phyloP scores from a whole-genome alignment of 2,113 vertebrate genomes.

The Sarotherodon lohbergeri region DNA sequence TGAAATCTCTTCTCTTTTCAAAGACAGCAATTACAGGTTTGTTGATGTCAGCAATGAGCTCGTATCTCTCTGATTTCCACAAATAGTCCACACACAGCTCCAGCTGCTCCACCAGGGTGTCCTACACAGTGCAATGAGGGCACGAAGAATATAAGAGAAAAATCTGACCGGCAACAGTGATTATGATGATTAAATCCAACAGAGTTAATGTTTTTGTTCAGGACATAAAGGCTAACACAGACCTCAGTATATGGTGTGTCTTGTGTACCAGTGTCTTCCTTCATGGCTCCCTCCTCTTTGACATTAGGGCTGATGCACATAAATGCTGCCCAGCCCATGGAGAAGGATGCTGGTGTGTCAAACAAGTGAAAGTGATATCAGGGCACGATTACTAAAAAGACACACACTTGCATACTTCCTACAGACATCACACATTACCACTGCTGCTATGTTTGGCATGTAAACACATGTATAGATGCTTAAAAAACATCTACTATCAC shows the following conservation, averaged over 20 bases:
- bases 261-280: constrained; percentile 95
- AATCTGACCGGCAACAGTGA: not conserved
- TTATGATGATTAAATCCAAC: not conserved
- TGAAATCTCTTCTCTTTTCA: constrained; percentile 95
- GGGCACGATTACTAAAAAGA: not conserved
- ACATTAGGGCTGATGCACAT: constrained; percentile 95
- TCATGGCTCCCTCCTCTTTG: constrained; percentile 97
- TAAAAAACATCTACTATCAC: not conserved
- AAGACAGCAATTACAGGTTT: constrained; percentile 96
- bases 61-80: constrained; percentile 94
- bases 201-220: not conserved
- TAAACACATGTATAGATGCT: not conserved
- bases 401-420: not conserved
- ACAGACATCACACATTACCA: not conserved
- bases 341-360: constrained; percentile 82
- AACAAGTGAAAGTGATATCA: not conserved
- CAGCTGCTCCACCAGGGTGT: constrained; percentile 92
- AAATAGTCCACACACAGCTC: constrained; percentile 93
- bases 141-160: not conserved
- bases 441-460: not conserved
- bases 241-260: constrained; percentile 98
- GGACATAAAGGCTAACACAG: not conserved
- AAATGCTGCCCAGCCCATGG: constrained; percentile 97
- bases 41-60: constrained; percentile 96
- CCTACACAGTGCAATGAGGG: constrained; percentile 62